phyloP scores from a whole-genome alignment of 2,888 invertebrate species.

The Eugnorisma glareosa region DNA sequence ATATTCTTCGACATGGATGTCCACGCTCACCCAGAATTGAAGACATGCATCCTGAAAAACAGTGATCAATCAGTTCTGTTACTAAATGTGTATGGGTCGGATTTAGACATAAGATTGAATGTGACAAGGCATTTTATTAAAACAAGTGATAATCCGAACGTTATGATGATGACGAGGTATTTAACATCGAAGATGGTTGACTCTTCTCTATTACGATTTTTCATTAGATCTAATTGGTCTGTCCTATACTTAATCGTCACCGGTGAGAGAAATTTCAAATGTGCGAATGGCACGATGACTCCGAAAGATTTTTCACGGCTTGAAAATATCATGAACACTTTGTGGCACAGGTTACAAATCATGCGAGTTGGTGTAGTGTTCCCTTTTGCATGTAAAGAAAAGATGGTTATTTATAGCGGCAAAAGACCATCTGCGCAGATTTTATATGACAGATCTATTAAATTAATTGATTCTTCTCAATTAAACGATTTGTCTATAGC shows the following conservation, averaged over 20 bases:
- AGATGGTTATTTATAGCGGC: slow-evolving; percentile 68
- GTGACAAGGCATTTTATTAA: slow-evolving; percentile 5
- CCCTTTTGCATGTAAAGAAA: slow-evolving; percentile 73
- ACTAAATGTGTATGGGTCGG: slow-evolving; percentile 17
- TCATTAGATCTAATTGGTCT: slow-evolving; percentile 67
- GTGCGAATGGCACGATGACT: slow-evolving; percentile 68
- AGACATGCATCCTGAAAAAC: slow-evolving; percentile 41
- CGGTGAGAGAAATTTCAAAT: slow-evolving; percentile 62
- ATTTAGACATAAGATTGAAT: slow-evolving; percentile 14
- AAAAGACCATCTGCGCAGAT: slow-evolving; percentile 59
- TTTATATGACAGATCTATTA: slow-evolving; percentile 75
- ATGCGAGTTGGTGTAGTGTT: slow-evolving; percentile 69
- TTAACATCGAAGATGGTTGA: slow-evolving; percentile 61
- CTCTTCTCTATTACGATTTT: slow-evolving; percentile 39
- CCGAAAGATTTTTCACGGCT: slow-evolving; percentile 53
- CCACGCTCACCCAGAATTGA: slow-evolving; percentile 31
- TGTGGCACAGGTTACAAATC: slow-evolving; percentile 74
- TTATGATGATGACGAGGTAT: slow-evolving; percentile 64
- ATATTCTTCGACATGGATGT: slow-evolving; percentile 44
- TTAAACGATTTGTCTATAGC: slow-evolving; percentile 40
- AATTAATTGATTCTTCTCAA: slow-evolving; percentile 59
- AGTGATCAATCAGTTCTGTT: slow-evolving; percentile 33
- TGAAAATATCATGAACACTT: slow-evolving; percentile 70
- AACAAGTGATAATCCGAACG: slow-evolving; percentile 55
- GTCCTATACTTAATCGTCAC: slow-evolving; percentile 70